Evolutionary conservation across 2,113 vertebrate species (phyloP), one percentile per base, ranked within the genome.

Genomic region (Micromys minutus): DNA sequence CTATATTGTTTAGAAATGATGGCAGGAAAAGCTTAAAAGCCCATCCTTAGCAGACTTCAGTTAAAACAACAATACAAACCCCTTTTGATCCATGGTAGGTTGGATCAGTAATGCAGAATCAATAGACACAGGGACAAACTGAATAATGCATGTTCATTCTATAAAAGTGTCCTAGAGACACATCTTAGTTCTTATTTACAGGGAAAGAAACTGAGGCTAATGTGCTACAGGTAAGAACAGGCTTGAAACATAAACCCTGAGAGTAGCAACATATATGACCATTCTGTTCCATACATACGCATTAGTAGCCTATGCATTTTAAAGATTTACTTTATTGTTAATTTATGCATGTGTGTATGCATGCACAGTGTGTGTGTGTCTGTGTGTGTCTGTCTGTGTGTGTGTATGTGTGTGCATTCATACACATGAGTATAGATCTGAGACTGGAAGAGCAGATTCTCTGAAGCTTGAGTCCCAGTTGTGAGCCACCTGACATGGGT

Each of bases 111-210:
- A 69, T 90, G 47, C 36, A 90, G 16, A 69, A 39, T 24, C 59
- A 67, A 19, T 31, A 52, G n/a, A 31, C 61, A 26, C 1, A 31
- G 5, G 6, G 26, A 9, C 34, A 17, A 55, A 69, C 15, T 10
- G 5, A 69, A 34, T 6, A 22, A 26, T 7, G 39, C 52, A 16
- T n/a, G n/a, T 42, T 85, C 42, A 75, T 79, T 74, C 93, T 57
- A 61, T 79, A 69, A 36, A 24, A 87, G 21, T 55, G 87, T 42
- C 45, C 29, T 42, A 45, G 17, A 39, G 52, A 52, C 17, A 24
- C 65, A 59, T 72, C 86, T 87, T 34, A 7, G 12, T 91, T 95
- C 88, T 79, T 6, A 52, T 87, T 89, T 55, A 92, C 24, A 75
- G 47, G 47, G 55, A 90, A 77, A 52, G 29, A 96, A 94, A 63